These are phyloP conservation scores for Colinus virginianus DNA, from an alignment of 2,113 vertebrate species.

Conservation along the genomic window DNA sequence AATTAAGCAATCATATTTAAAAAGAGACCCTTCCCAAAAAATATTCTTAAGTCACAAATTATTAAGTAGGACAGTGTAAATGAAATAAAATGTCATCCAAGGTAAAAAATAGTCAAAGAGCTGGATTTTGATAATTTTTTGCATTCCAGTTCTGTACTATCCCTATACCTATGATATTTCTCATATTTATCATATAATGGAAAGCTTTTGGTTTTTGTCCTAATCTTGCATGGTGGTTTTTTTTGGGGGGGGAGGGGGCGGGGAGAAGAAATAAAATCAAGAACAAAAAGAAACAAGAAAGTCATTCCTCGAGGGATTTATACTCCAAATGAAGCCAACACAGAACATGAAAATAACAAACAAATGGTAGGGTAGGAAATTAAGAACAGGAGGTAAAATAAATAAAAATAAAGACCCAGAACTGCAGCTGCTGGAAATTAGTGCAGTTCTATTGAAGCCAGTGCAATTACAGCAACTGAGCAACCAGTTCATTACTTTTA, in stretches of 20 bases:
- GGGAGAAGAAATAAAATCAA: not conserved
- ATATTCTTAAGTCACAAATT: not conserved
- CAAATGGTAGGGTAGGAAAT: slow-evolving; percentile 49
- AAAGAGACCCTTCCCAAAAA: not conserved
- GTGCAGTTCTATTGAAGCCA: not conserved
- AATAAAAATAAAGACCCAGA: slow-evolving; percentile 33
- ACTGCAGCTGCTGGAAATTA: slow-evolving; percentile 55
- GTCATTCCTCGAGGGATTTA: not conserved
- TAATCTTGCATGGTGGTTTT: not conserved
- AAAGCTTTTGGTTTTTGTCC: not conserved
- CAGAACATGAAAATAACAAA: slow-evolving; percentile 16
- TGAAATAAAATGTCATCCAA: not conserved
- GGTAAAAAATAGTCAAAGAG: not conserved
- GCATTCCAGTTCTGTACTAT: not conserved
- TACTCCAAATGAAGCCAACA: not conserved
- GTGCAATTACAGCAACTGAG: slow-evolving; percentile 48
- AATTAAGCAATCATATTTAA: not conserved
- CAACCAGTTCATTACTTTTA: slow-evolving; percentile 43
- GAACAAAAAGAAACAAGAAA: not conserved
- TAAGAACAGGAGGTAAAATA: slow-evolving; percentile 48
- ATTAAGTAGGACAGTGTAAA: not conserved
- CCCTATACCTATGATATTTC: not conserved
- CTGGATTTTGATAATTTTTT: not conserved
- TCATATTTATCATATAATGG: not conserved
- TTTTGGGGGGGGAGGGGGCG: no score